phyloP scores from a whole-genome alignment of 2,797 vertebrate species.

The Anomalospiza imberbis region DNA sequence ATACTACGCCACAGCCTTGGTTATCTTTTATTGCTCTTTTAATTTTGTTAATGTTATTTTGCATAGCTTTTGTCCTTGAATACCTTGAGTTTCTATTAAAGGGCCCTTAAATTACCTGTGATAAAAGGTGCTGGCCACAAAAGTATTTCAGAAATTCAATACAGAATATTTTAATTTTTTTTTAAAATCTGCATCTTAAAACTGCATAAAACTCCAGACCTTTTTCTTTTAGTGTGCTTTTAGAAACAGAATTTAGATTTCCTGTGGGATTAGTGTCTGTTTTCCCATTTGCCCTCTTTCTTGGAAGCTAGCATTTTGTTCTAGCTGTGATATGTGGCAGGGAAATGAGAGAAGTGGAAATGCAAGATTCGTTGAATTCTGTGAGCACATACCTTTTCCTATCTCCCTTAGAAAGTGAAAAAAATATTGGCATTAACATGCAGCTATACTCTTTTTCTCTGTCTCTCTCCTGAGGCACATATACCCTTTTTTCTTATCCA shows the following conservation, averaged over 20 bases:
- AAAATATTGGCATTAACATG: not conserved
- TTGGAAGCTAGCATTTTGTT: not conserved
- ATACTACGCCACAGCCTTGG: not conserved
- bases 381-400: not conserved
- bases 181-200: not conserved
- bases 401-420: not conserved
- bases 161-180: not conserved
- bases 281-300: not conserved
- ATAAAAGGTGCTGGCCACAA: not conserved
- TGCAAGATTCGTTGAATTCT: not conserved
- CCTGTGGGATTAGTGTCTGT: not conserved
- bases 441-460: not conserved
- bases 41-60: not conserved
- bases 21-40: not conserved
- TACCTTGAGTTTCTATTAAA: not conserved
- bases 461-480: not conserved
- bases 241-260: not conserved
- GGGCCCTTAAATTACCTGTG: not conserved
- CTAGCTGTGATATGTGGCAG: not conserved
- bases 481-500: not conserved
- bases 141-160: not conserved
- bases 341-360: not conserved
- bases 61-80: not conserved
- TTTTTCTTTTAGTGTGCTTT: not conserved
- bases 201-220: not conserved